Conservation (phyloP, 2,888 invertebrate species). For the Nematopogon swammerdamellus region DNA sequence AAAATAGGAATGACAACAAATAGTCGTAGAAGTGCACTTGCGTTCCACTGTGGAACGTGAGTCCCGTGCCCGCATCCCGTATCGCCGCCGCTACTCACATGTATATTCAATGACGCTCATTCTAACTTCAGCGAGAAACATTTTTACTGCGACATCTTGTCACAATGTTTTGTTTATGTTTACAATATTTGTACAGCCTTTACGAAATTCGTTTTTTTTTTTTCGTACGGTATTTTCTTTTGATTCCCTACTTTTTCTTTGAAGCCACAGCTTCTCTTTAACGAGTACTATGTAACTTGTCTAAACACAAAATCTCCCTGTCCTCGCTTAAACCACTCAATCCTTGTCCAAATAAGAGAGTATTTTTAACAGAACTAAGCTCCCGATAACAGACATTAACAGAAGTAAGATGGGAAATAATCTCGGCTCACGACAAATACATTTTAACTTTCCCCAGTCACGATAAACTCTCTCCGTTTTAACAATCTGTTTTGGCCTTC, state of each 20-base stretch:
- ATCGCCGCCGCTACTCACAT: not conserved
- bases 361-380: not conserved
- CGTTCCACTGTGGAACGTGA: not conserved
- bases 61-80: not conserved
- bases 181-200: not conserved
- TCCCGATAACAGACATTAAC: not conserved
- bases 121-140: not conserved
- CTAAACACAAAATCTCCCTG: not conserved
- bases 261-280: too few species aligned
- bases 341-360: not conserved
- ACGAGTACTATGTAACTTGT: too few species aligned
- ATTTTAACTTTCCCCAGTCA: not conserved
- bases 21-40: not conserved
- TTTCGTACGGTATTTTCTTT: too few species aligned
- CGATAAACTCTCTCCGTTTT: not conserved
- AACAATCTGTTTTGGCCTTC: not conserved
- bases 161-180: not conserved
- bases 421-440: not conserved
- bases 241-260: too few species aligned
- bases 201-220: too few species aligned
- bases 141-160: not conserved
- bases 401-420: not conserved
- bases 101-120: not conserved
- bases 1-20: not conserved
- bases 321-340: not conserved